Conservation (phyloP, 92 coral and sea anemone species). For the Porites cylindrica region DNA sequence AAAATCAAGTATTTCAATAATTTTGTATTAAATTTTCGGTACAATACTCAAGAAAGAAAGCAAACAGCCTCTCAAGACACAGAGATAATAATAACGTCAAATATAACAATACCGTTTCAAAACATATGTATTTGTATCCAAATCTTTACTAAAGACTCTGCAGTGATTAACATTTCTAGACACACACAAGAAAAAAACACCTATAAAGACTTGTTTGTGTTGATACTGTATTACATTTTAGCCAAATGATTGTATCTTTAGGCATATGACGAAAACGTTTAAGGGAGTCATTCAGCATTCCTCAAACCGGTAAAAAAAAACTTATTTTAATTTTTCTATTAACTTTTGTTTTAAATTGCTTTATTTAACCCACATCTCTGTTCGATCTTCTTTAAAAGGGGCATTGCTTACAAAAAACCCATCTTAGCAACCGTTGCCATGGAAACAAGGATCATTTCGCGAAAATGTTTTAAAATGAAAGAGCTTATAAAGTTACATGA, state of each 20-base stretch:
- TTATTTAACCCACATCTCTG: not conserved
- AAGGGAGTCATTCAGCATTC: no score
- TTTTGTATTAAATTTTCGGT: not conserved
- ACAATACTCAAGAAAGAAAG: not conserved
- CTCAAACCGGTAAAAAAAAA: no score
- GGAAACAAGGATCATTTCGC: constrained; percentile 11
- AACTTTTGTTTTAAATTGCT: no score
- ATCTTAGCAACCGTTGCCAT: constrained; percentile 4
- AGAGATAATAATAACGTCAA: not conserved
- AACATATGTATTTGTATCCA: not conserved
- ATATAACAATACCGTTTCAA: not conserved
- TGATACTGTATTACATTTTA: not conserved
- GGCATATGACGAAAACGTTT: not conserved
- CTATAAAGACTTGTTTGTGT: not conserved
- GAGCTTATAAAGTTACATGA: not conserved
- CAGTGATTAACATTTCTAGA: not conserved
- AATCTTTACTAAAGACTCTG: constrained; percentile 4
- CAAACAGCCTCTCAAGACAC: constrained; percentile 1
- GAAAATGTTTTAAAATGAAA: not conserved
- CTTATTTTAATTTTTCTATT: not conserved
- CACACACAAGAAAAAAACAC: not conserved
- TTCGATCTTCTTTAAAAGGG: not conserved
- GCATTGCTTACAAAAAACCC: not conserved
- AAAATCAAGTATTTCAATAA: no score
- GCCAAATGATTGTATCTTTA: not conserved